Percentiles rank a stretch among this genome's conserved stretches.
phyloP scores from a whole-genome alignment of 2,888 invertebrate genomes.

The Melanostoma mellinum region DNA sequence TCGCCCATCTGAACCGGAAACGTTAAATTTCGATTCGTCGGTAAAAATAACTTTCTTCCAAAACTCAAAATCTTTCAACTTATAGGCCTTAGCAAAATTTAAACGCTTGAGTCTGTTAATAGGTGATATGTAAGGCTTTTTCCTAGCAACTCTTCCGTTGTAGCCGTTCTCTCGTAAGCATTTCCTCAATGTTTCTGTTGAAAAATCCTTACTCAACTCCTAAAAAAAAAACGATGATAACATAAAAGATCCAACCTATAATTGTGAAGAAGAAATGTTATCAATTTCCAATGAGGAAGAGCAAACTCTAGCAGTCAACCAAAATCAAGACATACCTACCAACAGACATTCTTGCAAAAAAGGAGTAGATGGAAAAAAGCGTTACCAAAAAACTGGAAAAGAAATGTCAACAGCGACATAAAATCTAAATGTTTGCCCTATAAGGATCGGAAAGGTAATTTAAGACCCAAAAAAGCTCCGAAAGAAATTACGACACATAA shows the following conservation, averaged over 20 bases:
- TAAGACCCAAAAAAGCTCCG: background rate
- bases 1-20: slow-evolving; percentile 50
- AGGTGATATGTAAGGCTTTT: slow-evolving; percentile 26
- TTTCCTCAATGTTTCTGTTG: background rate
- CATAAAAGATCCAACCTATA: background rate
- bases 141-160: slow-evolving; percentile 21
- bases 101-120: too few relatives aligned
- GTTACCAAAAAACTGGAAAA: slow-evolving; percentile 5
- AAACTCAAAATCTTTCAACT: slow-evolving; percentile 52
- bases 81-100: background rate
- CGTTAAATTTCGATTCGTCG: slow-evolving; percentile 67
- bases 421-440: slow-evolving; percentile 7
- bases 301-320: background rate
- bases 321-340: background rate
- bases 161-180: slow-evolving; percentile 12
- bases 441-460: slow-evolving; percentile 1
- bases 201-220: slow-evolving; percentile 17
- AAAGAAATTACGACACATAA: background rate
- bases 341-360: background rate
- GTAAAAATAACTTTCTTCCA: slow-evolving; percentile 60
- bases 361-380: slow-evolving; percentile 13
- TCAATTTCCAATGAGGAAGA: background rate
- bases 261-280: background rate
- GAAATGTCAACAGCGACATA: slow-evolving; percentile 2
- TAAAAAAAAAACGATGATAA: background rate